Percentiles rank a stretch among this genome's conserved stretches.
Conservation (phyloP, 2,888 invertebrate species). For the Dendrolimus pini region DNA sequence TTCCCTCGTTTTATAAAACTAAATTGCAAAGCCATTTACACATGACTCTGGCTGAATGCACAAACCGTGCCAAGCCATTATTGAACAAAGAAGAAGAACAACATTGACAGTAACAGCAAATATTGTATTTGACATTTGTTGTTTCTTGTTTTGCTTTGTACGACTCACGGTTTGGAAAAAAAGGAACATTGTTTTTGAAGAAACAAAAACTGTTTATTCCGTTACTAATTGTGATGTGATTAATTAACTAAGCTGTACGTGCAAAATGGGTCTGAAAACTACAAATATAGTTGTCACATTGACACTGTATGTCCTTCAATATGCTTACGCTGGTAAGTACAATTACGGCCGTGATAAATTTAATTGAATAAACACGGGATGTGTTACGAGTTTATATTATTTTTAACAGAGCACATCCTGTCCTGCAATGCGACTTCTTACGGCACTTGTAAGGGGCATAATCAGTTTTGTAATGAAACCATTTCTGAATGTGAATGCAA, state of each 20-base stretch:
- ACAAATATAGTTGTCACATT: slow-evolving; percentile 45
- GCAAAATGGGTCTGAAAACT: slow-evolving; percentile 43
- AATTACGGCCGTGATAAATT: slow-evolving; percentile 53
- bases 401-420: slow-evolving; percentile 73
- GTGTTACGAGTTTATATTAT: slow-evolving; percentile 54
- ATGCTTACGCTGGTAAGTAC: slow-evolving; percentile 59
- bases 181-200: too few relatives aligned
- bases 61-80: too few relatives aligned
- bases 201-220: slow-evolving; percentile 1
- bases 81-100: too few relatives aligned
- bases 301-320: slow-evolving; percentile 48
- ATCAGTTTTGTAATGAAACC: slow-evolving; percentile 46
- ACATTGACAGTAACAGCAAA: slow-evolving; percentile 3
- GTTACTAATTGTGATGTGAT: slow-evolving; percentile 53
- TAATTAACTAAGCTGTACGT: slow-evolving; percentile 16
- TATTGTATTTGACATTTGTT: background rate
- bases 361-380: slow-evolving; percentile 69
- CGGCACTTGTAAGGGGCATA: slow-evolving; percentile 34
- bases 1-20: too few relatives aligned
- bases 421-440: slow-evolving; percentile 50
- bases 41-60: too few relatives aligned
- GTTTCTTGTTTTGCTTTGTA: slow-evolving; percentile 38
- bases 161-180: slow-evolving; percentile 12
- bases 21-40: too few relatives aligned
- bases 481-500: slow-evolving; percentile 43